Conservation (phyloP, 2,888 invertebrate genomes). For the Drosophila parthenogenetica region DNA sequence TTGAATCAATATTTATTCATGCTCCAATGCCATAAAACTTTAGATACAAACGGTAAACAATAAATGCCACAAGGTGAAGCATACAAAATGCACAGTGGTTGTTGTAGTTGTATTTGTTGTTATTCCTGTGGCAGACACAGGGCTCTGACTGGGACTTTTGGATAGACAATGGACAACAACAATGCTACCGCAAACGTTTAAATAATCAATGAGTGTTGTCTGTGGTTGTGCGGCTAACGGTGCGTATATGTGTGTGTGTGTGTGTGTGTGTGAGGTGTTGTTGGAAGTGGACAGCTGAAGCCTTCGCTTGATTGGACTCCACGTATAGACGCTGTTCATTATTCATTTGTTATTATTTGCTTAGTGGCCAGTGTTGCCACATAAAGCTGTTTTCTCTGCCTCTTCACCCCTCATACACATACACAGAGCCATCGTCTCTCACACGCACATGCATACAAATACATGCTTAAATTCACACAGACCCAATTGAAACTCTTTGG, state of each 20-base stretch:
- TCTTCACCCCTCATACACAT: slow-evolving; percentile 7
- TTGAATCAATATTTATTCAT: slow-evolving; percentile 61
- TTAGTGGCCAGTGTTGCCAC: slow-evolving; percentile 42
- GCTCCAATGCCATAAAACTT: slow-evolving; percentile 56
- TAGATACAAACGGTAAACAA: slow-evolving; percentile 62
- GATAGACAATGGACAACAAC: slow-evolving; percentile 43
- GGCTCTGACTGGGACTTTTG: slow-evolving; percentile 22
- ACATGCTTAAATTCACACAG: neutral
- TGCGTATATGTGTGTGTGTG: slow-evolving; percentile 18
- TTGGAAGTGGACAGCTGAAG: slow-evolving; percentile 36
- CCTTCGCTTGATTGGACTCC: slow-evolving; percentile 43
- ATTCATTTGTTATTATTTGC: slow-evolving; percentile 68
- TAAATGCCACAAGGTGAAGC: slow-evolving; percentile 57
- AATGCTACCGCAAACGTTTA: slow-evolving; percentile 60
- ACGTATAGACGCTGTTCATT: slow-evolving; percentile 49
- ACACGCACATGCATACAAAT: neutral
- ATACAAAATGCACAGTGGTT: slow-evolving; percentile 29
- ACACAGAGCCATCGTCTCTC: slow-evolving; percentile 4
- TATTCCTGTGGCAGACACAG: slow-evolving; percentile 17
- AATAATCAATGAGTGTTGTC: slow-evolving; percentile 65
- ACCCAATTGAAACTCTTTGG: slow-evolving; percentile 8
- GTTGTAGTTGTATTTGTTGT: slow-evolving; percentile 16
- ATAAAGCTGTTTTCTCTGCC: slow-evolving; percentile 17
- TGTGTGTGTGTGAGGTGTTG: slow-evolving; percentile 2
- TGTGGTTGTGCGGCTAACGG: slow-evolving; percentile 21